Conservation (phyloP, 30 jellyfish, hydroid and myxozoan genomes). For the Rhopilema esculentum region DNA sequence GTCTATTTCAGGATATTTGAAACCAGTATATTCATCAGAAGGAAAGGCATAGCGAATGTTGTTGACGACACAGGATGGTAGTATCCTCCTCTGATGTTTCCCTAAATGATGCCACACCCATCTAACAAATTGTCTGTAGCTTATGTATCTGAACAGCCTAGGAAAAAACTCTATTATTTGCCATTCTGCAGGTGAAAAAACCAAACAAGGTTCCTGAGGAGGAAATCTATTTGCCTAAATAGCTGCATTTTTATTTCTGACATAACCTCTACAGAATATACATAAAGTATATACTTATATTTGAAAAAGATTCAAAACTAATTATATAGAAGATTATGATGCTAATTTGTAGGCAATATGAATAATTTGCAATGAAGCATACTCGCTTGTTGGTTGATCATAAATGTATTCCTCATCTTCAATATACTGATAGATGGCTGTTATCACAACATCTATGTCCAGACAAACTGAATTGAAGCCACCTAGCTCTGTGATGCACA, state of each 20-base stretch:
- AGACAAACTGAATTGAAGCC: constrained; percentile 53
- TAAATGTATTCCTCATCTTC: constrained; percentile 51
- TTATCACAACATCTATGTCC: constrained; percentile 7
- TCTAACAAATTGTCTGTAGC: constrained; percentile 19
- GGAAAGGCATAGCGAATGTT: constrained; percentile 14
- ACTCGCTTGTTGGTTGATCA: constrained; percentile 37
- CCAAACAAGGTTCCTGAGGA: neutral
- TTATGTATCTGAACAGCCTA: constrained; percentile 15
- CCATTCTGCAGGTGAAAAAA: neutral
- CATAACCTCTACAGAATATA: neutral
- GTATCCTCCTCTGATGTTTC: constrained; percentile 8
- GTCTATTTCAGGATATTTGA: constrained; percentile 1
- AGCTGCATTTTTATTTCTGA: neutral
- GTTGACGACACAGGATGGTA: constrained; percentile 34
- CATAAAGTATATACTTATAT: neutral
- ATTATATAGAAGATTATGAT: neutral
- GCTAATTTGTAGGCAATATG: constrained; percentile 20
- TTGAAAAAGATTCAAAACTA: neutral
- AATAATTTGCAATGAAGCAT: constrained; percentile 9
- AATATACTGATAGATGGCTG: constrained; percentile 49
- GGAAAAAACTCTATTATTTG: neutral
- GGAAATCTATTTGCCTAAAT: neutral
- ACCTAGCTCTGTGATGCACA: constrained; percentile 36
- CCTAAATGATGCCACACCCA: constrained; percentile 24
- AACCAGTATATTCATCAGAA: constrained; percentile 23